Conservation (phyloP, 2,888 invertebrate species). For the Nebria brevicollis region DNA sequence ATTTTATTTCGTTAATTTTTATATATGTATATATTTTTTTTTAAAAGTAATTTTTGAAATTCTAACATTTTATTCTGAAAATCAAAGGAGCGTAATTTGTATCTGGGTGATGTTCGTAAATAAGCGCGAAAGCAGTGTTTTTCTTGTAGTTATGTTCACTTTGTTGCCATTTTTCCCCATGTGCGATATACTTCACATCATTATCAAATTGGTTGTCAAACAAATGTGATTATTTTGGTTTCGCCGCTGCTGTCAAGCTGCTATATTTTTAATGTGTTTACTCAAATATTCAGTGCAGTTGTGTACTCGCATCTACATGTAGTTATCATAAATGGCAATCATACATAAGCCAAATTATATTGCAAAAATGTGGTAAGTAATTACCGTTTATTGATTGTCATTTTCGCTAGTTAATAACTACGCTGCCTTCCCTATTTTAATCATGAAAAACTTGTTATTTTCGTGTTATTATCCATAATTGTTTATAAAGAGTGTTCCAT, state of each 20-base stretch:
- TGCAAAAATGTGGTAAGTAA: constrained; percentile 48
- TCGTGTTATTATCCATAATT: neutral
- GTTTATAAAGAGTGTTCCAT: neutral
- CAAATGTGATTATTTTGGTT: constrained; percentile 48
- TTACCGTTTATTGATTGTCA: constrained; percentile 46
- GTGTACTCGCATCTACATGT: constrained; percentile 44
- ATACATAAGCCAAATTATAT: constrained; percentile 43
- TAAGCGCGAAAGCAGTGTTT: neutral
- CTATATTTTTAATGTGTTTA: constrained; percentile 48
- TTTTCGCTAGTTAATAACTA: constrained; percentile 37
- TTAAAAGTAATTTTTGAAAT: too few relatives aligned
- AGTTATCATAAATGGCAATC: constrained; percentile 37
- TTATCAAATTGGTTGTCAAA: constrained; percentile 47
- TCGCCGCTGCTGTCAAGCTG: constrained; percentile 48
- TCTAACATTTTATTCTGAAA: too few relatives aligned
- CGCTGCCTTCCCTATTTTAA: constrained; percentile 25
- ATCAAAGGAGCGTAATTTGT: too few relatives aligned
- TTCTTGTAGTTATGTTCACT: constrained; percentile 21
- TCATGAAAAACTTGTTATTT: neutral
- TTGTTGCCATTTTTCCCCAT: constrained; percentile 12
- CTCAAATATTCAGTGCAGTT: constrained; percentile 41
- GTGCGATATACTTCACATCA: constrained; percentile 31
- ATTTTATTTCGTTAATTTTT: too few relatives aligned
- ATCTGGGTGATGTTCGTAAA: neutral
- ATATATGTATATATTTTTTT: too few relatives aligned